These are phyloP conservation scores for Scaptomyza tumidula DNA, from an alignment of 2,888 invertebrate species.

Conservation along the genomic window DNA sequence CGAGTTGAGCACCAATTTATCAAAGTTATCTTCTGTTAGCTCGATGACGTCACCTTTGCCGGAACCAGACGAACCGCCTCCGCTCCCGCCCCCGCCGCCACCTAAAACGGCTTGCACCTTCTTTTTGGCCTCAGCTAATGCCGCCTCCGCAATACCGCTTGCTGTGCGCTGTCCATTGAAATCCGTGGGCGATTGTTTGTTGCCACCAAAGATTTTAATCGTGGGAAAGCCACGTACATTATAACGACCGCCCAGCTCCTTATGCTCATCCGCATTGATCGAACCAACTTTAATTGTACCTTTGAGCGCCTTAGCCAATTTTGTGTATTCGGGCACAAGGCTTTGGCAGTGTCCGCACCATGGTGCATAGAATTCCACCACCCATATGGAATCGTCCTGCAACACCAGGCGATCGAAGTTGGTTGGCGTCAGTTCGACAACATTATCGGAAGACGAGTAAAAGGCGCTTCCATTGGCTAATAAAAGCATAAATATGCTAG, in stretches of 20 bases:
- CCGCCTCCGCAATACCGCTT: slow-evolving; percentile 93
- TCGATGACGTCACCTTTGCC: slow-evolving; percentile 89
- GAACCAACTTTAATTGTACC: slow-evolving; percentile 97
- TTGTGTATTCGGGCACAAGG: slow-evolving; percentile 96
- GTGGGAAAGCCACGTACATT: slow-evolving; percentile 97
- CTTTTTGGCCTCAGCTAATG: slow-evolving; percentile 90
- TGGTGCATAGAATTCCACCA: slow-evolving; percentile 94
- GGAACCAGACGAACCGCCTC: slow-evolving; percentile 50
- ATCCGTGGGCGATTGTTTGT: slow-evolving; percentile 93
- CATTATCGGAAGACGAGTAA: slow-evolving; percentile 90
- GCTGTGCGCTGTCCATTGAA: slow-evolving; percentile 95
- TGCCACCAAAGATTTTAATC: slow-evolving; percentile 95
- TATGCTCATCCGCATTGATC: slow-evolving; percentile 95
- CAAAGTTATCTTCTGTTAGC: slow-evolving; percentile 98
- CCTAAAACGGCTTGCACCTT: slow-evolving; percentile 90
- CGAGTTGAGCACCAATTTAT: slow-evolving; percentile 94
- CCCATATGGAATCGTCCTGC: slow-evolving; percentile 94
- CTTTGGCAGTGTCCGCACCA: slow-evolving; percentile 98
- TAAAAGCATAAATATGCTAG: slow-evolving; percentile 58
- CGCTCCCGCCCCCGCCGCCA: slow-evolving; percentile 84
- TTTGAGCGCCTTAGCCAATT: slow-evolving; percentile 96
- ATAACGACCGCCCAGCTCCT: slow-evolving; percentile 91
- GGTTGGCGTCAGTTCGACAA: slow-evolving; percentile 92
- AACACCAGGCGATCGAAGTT: slow-evolving; percentile 95
- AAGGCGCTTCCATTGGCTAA: slow-evolving; percentile 82